phyloP scores from a whole-genome alignment of 2,113 vertebrate genomes.

The Gymnarchus niloticus region DNA sequence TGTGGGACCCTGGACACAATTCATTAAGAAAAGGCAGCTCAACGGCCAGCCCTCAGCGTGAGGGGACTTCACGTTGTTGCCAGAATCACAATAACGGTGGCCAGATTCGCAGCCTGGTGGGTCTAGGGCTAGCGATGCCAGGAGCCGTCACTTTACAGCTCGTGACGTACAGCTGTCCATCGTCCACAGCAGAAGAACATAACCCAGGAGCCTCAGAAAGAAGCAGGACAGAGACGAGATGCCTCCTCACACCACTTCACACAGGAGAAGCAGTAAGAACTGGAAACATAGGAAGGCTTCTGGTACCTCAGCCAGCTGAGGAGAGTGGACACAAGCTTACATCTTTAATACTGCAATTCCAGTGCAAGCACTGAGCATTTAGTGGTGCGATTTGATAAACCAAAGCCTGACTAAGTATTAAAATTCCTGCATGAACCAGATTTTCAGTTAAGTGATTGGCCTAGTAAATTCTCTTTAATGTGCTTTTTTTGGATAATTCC shows the following conservation, averaged over 20 bases:
- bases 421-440: constrained; percentile 45
- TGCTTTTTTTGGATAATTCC: constrained; percentile 36
- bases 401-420: constrained; percentile 48
- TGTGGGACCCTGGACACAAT: constrained; percentile 14
- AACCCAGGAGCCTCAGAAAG: not conserved
- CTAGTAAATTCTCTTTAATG: constrained; percentile 41
- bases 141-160: not conserved
- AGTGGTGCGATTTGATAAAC: constrained; percentile 48
- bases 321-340: not conserved
- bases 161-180: not conserved
- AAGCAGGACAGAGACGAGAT: not conserved
- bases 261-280: not conserved
- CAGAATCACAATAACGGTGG: not conserved
- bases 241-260: not conserved
- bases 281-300: not conserved
- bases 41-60: not conserved
- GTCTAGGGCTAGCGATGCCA: not conserved
- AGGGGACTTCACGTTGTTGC: not conserved
- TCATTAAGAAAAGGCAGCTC: not conserved
- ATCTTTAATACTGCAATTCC: not conserved
- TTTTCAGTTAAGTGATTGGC: constrained; percentile 31
- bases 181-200: not conserved
- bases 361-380: not conserved
- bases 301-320: not conserved
- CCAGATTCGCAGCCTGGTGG: not conserved